phyloP scores from a whole-genome alignment of 2,797 vertebrate species.

The Centroberyx gerrardi region DNA sequence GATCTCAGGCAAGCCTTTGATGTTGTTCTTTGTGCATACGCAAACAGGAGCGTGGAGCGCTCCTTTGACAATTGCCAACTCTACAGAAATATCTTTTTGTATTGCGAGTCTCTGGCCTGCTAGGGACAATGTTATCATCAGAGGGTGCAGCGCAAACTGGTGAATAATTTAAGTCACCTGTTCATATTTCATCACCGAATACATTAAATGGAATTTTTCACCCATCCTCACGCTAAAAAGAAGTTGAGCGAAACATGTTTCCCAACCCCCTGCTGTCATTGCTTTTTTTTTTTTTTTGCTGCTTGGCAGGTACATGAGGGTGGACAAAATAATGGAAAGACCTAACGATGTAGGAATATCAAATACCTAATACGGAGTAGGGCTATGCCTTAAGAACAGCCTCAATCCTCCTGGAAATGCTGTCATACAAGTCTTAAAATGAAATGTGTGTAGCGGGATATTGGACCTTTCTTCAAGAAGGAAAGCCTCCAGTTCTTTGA shows the following conservation, averaged over 20 bases:
- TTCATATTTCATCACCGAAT: constrained; percentile 78
- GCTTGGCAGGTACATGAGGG: constrained; percentile 34
- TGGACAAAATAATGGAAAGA: constrained; percentile 39
- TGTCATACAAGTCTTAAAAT: constrained; percentile 1
- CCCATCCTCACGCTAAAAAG: constrained; percentile 38
- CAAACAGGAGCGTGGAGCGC: constrained; percentile 77
- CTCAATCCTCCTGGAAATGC: neutral
- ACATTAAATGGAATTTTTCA: constrained; percentile 64
- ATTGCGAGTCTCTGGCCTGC: constrained; percentile 68
- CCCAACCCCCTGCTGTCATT: constrained; percentile 10
- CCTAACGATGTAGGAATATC: constrained; percentile 11
- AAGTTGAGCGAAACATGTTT: constrained; percentile 37
- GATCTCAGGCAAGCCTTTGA: constrained; percentile 82
- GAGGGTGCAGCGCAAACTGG: constrained; percentile 58
- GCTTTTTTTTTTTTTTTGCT: constrained; percentile 17
- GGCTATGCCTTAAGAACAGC: neutral
- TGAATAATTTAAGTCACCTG: constrained; percentile 82
- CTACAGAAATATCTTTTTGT: constrained; percentile 74
- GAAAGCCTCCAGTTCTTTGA: constrained; percentile 4
- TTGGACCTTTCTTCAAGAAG: neutral
- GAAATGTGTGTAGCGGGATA: neutral
- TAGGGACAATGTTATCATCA: constrained; percentile 78
- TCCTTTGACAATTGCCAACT: constrained; percentile 82
- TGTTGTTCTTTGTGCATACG: constrained; percentile 83
- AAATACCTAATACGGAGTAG: neutral